These are phyloP conservation scores for Eutolmus rufibarbis DNA, from an alignment of 2,888 invertebrate species.

Conservation along the genomic window DNA sequence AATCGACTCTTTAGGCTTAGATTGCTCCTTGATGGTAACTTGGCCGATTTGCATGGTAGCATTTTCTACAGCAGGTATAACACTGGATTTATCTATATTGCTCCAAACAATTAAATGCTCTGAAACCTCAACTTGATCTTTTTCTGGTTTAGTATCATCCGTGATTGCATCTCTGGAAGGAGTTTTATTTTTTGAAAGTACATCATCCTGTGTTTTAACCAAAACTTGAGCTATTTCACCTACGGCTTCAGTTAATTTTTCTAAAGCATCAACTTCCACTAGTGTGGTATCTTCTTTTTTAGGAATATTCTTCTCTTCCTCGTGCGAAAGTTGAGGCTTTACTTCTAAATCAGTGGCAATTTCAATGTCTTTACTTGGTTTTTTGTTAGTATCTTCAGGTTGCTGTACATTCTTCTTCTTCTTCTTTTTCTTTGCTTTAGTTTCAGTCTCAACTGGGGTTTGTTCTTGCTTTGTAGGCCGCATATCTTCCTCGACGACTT, in stretches of 20 bases:
- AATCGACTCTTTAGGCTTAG: neutral
- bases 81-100: neutral
- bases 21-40: neutral
- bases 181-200: neutral
- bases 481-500: neutral
- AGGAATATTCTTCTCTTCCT: neutral
- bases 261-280: neutral
- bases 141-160: neutral
- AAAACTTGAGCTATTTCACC: neutral
- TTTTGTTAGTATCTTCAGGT: neutral
- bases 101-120: neutral
- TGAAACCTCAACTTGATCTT: neutral
- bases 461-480: neutral
- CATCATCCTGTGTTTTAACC: neutral
- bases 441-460: neutral
- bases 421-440: conserved; percentile 37
- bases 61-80: neutral
- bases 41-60: neutral
- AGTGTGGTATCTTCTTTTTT: neutral
- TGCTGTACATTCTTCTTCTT: neutral
- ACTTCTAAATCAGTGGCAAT: neutral
- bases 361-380: neutral
- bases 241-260: neutral
- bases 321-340: neutral
- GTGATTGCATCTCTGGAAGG: neutral